These are phyloP conservation scores for Agrotis puta DNA, from an alignment of 2,888 invertebrate species.

Conservation along the genomic window DNA sequence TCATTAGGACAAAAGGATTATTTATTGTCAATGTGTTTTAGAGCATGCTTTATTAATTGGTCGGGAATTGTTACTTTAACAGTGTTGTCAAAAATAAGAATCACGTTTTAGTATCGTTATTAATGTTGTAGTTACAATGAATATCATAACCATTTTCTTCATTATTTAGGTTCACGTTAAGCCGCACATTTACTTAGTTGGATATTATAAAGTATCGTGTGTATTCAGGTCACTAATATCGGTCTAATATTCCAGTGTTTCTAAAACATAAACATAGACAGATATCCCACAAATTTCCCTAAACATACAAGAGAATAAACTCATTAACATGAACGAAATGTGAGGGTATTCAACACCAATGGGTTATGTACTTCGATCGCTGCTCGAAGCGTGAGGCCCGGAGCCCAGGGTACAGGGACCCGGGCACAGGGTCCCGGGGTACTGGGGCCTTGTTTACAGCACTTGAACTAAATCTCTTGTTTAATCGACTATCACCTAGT, in stretches of 20 bases:
- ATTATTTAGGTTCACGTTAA: not conserved
- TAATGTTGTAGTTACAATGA: not conserved
- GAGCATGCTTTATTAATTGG: not conserved
- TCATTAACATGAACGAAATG: slow-evolving; percentile 47
- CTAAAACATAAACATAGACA: slow-evolving; percentile 15
- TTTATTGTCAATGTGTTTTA: not conserved
- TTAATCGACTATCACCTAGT: slow-evolving; percentile 41
- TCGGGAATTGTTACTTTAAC: not conserved
- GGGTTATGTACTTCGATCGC: slow-evolving; percentile 16
- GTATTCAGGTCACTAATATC: slow-evolving; percentile 17
- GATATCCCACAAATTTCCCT: slow-evolving; percentile 8
- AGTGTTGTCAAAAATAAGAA: no score
- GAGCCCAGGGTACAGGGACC: not conserved
- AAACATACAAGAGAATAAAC: slow-evolving; percentile 42
- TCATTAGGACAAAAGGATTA: not conserved
- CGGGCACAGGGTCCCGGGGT: slow-evolving; percentile 1
- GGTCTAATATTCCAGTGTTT: not conserved
- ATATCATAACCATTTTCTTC: not conserved
- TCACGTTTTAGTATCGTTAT: not conserved
- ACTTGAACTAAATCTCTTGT: slow-evolving; percentile 43
- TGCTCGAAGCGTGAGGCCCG: slow-evolving; percentile 9
- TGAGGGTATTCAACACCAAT: slow-evolving; percentile 12
- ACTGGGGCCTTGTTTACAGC: slow-evolving; percentile 46
- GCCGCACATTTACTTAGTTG: no score
- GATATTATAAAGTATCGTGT: slow-evolving; percentile 12